These are phyloP conservation scores for Portunus trituberculatus DNA, from an alignment of 1,140 invertebrate species.

Conservation along the genomic window DNA sequence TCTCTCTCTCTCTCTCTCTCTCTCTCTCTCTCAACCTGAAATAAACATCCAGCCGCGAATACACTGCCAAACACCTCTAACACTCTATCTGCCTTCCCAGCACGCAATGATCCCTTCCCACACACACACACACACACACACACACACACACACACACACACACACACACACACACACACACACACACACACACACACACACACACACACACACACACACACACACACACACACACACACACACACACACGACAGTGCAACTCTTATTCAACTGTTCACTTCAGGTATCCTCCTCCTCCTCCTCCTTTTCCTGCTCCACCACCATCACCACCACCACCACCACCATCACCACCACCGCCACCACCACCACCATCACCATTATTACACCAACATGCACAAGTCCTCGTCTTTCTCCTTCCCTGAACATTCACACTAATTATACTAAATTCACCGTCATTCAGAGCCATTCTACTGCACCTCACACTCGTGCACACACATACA, in stretches of 20 bases:
- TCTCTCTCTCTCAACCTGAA: neutral
- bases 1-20: constrained; percentile 45
- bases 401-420: neutral
- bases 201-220: constrained; percentile 29
- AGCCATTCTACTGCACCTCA: neutral
- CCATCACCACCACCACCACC: neutral
- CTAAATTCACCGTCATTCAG: neutral
- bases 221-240: constrained; percentile 24
- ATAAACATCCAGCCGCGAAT: neutral
- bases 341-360: constrained; percentile 29
- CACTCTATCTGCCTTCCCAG: neutral
- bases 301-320: neutral
- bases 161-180: constrained; percentile 57
- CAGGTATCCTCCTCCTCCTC: too few species aligned
- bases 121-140: constrained; percentile 34
- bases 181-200: constrained; percentile 36
- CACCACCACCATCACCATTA: neutral
- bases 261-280: neutral
- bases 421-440: neutral
- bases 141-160: constrained; percentile 54
- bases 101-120: neutral
- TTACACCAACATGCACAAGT: too few species aligned
- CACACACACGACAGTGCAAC: neutral
- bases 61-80: neutral
- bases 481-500: neutral